Evolutionary conservation across 2,888 invertebrate species (phyloP).

Genomic region (Orthonychiurus folsomi): DNA sequence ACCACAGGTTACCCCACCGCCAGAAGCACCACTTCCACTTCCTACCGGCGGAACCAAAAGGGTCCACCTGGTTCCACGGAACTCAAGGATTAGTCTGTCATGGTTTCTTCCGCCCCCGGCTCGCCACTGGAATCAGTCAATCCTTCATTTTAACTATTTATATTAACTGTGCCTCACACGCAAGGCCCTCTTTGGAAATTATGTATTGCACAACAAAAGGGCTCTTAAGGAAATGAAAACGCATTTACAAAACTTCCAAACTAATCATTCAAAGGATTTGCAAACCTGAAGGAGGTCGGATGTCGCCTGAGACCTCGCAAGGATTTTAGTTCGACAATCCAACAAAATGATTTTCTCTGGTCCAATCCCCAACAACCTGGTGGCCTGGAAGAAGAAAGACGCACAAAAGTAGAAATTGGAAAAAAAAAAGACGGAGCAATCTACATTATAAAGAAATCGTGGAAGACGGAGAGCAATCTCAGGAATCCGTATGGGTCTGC

Average conservation of each 20-base stretch:
- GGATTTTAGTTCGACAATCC: conserved; percentile 52
- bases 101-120: conserved; percentile 54
- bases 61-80: conserved; percentile 53
- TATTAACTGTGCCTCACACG: too few species aligned
- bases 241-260: too few species aligned
- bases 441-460: not conserved
- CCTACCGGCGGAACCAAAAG: conserved; percentile 51
- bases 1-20: conserved; percentile 39
- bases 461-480: not conserved
- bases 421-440: not conserved
- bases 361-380: conserved; percentile 52
- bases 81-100: conserved; percentile 54
- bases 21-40: conserved; percentile 42
- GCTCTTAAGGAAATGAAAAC: too few species aligned
- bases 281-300: conserved; percentile 50
- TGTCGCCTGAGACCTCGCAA: conserved; percentile 51
- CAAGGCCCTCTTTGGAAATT: too few species aligned
- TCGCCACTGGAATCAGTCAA: conserved; percentile 50
- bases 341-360: conserved; percentile 52
- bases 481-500: not conserved
- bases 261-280: not conserved
- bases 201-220: too few species aligned
- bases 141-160: conserved; percentile 1
- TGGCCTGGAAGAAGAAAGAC: conserved; percentile 45
- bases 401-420: not conserved